phyloP scores from a whole-genome alignment of 2,888 invertebrate genomes.

The Trachelus troglodyta region DNA sequence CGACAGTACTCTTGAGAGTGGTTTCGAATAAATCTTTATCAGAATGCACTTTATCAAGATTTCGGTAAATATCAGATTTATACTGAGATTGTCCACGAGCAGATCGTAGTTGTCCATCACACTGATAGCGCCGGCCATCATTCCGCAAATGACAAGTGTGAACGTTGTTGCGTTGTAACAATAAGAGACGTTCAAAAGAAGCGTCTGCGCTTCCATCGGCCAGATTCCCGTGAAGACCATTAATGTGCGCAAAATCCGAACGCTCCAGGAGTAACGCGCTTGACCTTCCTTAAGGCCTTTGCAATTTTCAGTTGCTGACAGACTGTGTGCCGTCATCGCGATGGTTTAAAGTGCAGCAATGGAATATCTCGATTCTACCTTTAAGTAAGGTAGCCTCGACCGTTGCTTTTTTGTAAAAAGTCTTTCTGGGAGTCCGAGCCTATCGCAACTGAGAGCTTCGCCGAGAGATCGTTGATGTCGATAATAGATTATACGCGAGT shows the following conservation, averaged over 20 bases:
- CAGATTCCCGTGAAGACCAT: constrained; percentile 5
- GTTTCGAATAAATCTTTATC: not conserved
- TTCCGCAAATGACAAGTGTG: not conserved
- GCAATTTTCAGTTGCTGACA: not conserved
- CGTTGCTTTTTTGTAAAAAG: not conserved
- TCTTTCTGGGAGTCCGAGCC: not conserved
- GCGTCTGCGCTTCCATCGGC: not conserved
- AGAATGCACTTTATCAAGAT: not conserved
- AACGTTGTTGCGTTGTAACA: not conserved
- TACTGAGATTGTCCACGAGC: not conserved
- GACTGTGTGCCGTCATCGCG: not conserved
- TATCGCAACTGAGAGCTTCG: not conserved
- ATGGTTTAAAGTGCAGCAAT: not conserved
- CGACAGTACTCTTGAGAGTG: not conserved
- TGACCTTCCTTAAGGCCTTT: not conserved
- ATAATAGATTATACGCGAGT: not conserved
- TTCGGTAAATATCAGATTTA: not conserved
- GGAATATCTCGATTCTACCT: not conserved
- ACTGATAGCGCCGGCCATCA: not conserved
- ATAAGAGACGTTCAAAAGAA: not conserved
- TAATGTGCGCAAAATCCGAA: not conserved
- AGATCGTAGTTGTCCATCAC: not conserved
- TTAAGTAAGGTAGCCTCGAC: not conserved
- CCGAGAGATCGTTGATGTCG: not conserved
- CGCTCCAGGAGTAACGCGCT: not conserved